Percentiles rank a stretch among this genome's conserved stretches.
phyloP scores from a whole-genome alignment of 2,888 invertebrate genomes.

The Polietes domitor region DNA sequence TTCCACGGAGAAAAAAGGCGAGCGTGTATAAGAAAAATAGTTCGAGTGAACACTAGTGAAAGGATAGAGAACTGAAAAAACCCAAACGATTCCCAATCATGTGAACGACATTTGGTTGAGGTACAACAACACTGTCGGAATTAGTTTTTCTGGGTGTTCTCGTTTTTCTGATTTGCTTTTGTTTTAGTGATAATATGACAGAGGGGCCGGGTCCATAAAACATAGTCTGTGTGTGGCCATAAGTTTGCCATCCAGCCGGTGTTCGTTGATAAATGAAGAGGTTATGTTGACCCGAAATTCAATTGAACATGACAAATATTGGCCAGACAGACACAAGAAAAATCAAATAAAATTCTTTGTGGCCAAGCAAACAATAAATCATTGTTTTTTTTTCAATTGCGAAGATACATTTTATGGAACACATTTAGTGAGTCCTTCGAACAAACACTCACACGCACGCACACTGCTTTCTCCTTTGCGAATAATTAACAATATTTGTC shows the following conservation, averaged over 20 bases:
- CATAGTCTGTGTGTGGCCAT: background rate
- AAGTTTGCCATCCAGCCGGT: constrained; percentile 14
- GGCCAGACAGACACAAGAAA: constrained; percentile 3
- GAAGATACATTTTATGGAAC: background rate
- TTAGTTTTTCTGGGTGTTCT: background rate
- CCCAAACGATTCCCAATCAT: constrained; percentile 8
- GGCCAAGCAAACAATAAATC: constrained; percentile 11
- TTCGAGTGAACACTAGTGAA: constrained; percentile 14
- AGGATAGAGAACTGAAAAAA: background rate
- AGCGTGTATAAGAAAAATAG: background rate
- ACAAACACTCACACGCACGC: background rate
- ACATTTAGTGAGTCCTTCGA: background rate
- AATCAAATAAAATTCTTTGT: constrained; percentile 10
- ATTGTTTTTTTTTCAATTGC: background rate
- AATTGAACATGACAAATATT: constrained; percentile 60
- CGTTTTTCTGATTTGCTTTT: background rate
- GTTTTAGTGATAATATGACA: background rate
- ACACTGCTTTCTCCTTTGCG: background rate
- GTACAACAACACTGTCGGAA: constrained; percentile 1
- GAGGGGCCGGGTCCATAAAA: background rate
- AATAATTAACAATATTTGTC: background rate
- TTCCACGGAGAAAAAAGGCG: background rate
- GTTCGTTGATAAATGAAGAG: constrained; percentile 55
- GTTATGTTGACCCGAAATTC: constrained; percentile 43
- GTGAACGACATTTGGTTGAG: constrained; percentile 10